A percentile compares a stretch with the other conserved stretches of the same genome.
phyloP scores from a whole-genome alignment of 2,888 invertebrate genomes.

The Pediacus dermestoides region DNA sequence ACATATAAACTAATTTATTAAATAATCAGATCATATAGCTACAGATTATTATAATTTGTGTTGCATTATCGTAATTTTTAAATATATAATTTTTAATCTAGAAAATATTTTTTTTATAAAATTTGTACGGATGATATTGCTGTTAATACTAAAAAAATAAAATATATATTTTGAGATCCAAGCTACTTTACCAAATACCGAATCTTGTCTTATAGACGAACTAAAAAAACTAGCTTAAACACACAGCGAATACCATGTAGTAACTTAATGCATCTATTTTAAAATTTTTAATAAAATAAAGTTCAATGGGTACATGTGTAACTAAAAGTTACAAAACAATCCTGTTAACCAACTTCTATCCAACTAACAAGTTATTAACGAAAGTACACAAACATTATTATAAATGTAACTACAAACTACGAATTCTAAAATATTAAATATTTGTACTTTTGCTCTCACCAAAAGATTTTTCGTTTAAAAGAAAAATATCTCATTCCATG shows the following conservation, averaged over 20 bases:
- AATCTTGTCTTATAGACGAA: background rate
- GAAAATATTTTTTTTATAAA: too few relatives aligned
- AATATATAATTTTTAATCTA: conserved; percentile 1
- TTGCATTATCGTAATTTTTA: conserved; percentile 1
- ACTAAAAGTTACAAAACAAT: too few relatives aligned
- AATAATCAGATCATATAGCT: background rate
- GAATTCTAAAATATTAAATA: conserved; percentile 19
- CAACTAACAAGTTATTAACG: too few relatives aligned
- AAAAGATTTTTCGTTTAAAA: conserved; percentile 38
- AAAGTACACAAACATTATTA: background rate
- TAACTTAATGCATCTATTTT: too few relatives aligned
- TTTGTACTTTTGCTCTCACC: conserved; percentile 51
- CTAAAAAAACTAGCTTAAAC: conserved; percentile 1
- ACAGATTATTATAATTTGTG: background rate
- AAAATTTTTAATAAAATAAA: too few relatives aligned
- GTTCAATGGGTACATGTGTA: too few relatives aligned
- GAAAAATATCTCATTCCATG: too few relatives aligned
- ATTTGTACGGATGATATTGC: conserved; percentile 9
- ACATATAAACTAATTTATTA: background rate
- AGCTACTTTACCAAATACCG: too few relatives aligned
- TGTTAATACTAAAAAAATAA: background rate
- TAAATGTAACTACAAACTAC: background rate
- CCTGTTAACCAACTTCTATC: too few relatives aligned
- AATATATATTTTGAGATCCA: conserved; percentile 4
- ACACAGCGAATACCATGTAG: too few relatives aligned